Percentiles rank a stretch among this genome's conserved stretches.
phyloP scores from a whole-genome alignment of 1,140 invertebrate genomes.

The Ctenoplectra terminalis region DNA sequence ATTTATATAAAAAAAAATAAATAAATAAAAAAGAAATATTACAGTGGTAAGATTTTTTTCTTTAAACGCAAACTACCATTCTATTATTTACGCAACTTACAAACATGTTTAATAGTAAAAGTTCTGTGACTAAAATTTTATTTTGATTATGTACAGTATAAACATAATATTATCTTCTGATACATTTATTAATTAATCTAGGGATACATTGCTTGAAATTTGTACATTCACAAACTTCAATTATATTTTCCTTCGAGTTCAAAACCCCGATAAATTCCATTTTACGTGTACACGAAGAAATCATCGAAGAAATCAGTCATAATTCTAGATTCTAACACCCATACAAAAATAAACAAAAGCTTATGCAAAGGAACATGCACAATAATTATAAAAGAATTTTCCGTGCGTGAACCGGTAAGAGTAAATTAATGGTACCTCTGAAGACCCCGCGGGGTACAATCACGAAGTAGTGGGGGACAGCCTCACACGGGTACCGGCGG shows the following conservation, averaged over 20 bases:
- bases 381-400: neutral
- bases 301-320: neutral
- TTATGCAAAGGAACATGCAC: neutral
- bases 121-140: too few species aligned
- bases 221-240: too few species aligned
- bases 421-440: slow-evolving; percentile 71
- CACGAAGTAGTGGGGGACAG: slow-evolving; percentile 82
- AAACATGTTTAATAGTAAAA: too few species aligned
- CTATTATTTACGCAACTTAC: too few species aligned
- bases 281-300: neutral
- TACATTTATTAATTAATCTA: too few species aligned
- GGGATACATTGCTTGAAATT: too few species aligned
- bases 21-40: too few species aligned
- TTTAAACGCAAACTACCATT: too few species aligned
- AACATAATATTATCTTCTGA: too few species aligned
- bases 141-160: too few species aligned
- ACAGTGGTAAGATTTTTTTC: too few species aligned
- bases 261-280: neutral
- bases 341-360: neutral
- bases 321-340: neutral
- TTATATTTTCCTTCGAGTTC: neutral
- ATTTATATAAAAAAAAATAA: too few species aligned
- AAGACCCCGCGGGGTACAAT: slow-evolving; percentile 78
- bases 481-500: slow-evolving; percentile 79
- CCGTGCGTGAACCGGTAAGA: neutral